Evolutionary conservation across 2,888 invertebrate genomes (phyloP).

Genomic region (Drosophila cracens): DNA sequence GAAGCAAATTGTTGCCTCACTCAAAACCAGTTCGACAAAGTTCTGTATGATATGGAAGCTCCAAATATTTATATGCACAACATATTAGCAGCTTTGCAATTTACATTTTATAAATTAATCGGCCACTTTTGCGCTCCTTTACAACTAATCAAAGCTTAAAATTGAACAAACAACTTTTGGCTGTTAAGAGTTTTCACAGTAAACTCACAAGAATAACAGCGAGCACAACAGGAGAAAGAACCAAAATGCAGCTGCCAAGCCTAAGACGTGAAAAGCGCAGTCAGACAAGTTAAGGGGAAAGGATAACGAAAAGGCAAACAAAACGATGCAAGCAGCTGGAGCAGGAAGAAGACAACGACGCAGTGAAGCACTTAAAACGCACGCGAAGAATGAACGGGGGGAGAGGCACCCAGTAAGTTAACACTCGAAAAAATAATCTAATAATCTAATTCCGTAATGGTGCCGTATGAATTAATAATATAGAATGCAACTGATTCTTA

Average conservation of each 20-base stretch:
- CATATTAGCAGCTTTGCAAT: not conserved
- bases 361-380: slow-evolving; percentile 58
- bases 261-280: slow-evolving; percentile 62
- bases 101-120: slow-evolving; percentile 2
- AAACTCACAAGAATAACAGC: slow-evolving; percentile 37
- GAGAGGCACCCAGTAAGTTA: not conserved
- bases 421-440: not conserved
- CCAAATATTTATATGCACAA: not conserved
- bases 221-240: slow-evolving; percentile 2
- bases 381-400: not conserved
- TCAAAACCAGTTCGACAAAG: not conserved
- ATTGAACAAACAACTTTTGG: slow-evolving; percentile 69
- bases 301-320: slow-evolving; percentile 38
- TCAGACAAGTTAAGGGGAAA: slow-evolving; percentile 7
- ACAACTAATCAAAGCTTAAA: slow-evolving; percentile 76
- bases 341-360: slow-evolving; percentile 48
- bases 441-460: too few relatives aligned
- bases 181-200: slow-evolving; percentile 27
- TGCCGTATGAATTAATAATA: not conserved
- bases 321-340: slow-evolving; percentile 27
- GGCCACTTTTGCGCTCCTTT: slow-evolving; percentile 20
- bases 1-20: not conserved
- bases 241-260: slow-evolving; percentile 23
- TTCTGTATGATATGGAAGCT: too few relatives aligned
- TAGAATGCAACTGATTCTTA: not conserved